A percentile compares a stretch with the other conserved stretches of the same genome.
Evolutionary conservation across 2,113 vertebrate genomes (phyloP).

Genomic region (Campylomormyrus numenius): DNA sequence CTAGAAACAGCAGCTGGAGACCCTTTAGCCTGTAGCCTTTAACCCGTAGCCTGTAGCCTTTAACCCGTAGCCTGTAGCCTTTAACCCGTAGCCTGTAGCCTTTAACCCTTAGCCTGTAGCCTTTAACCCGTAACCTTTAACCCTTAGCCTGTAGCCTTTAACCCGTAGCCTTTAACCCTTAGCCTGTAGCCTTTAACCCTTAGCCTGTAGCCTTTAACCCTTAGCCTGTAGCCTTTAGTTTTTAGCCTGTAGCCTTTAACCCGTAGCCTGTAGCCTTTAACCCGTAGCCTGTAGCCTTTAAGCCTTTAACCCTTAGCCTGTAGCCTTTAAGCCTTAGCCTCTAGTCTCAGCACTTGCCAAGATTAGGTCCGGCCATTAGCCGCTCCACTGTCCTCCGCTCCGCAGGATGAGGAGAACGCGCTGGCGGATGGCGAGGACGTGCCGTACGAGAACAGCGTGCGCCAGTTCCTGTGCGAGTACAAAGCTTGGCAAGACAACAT

Average conservation of each 20-base stretch:
- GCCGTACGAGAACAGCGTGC: constrained; percentile 88
- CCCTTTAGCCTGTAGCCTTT: not conserved
- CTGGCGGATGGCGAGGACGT: constrained; percentile 89
- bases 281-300: not conserved
- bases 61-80: not conserved
- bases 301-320: no score
- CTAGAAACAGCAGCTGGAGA: not conserved
- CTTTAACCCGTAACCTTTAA: not conserved
- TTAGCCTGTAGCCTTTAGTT: not conserved
- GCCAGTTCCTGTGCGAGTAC: constrained; percentile 91
- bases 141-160: not conserved
- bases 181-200: not conserved
- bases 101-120: not conserved
- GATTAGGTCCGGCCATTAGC: not conserved
- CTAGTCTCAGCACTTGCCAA: not conserved
- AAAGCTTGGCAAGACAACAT: constrained; percentile 98
- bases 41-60: not conserved
- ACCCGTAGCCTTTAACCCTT: no score
- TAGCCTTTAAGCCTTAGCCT: not conserved
- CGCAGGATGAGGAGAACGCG: constrained; percentile 90
- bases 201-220: not conserved
- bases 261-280: not conserved
- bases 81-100: not conserved
- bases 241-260: not conserved
- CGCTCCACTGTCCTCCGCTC: not conserved